Evolutionary conservation across 2,888 invertebrate species (phyloP).

Genomic region (Stegophylla sp.): DNA sequence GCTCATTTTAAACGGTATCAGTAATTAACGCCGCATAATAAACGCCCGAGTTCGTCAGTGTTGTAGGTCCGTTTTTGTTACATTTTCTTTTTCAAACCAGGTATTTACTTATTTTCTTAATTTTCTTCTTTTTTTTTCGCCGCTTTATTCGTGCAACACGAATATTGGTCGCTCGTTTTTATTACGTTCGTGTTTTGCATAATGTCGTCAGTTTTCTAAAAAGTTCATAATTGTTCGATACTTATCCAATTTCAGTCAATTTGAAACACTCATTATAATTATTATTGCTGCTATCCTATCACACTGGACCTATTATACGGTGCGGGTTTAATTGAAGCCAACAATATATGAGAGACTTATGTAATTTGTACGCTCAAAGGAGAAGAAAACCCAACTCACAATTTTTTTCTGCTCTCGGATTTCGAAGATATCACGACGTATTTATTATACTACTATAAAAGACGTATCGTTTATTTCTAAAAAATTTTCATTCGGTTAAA

Average conservation of each 20-base stretch:
- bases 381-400: too few relatives aligned
- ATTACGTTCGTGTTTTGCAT: not conserved
- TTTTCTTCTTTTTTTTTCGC: not conserved
- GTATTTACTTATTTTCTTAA: not conserved
- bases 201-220: conserved; percentile 20
- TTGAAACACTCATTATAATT: too few relatives aligned
- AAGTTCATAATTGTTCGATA: conserved; percentile 3
- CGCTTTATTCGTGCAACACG: not conserved
- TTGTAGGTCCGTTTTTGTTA: conserved; percentile 14
- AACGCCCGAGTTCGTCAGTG: not conserved
- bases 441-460: not conserved
- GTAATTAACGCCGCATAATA: conserved; percentile 18
- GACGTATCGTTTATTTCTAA: not conserved
- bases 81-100: not conserved
- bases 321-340: too few relatives aligned
- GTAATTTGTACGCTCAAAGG: too few relatives aligned
- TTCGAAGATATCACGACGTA: not conserved
- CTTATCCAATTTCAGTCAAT: too few relatives aligned
- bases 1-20: conserved; percentile 42
- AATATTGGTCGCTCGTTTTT: too few relatives aligned
- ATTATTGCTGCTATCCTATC: not conserved
- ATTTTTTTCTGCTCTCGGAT: too few relatives aligned
- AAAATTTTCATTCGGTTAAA: too few relatives aligned
- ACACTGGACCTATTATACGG: too few relatives aligned
- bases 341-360: too few relatives aligned